phyloP scores from a whole-genome alignment of 2,797 vertebrate species.

The Acrossocheilus fasciatus region DNA sequence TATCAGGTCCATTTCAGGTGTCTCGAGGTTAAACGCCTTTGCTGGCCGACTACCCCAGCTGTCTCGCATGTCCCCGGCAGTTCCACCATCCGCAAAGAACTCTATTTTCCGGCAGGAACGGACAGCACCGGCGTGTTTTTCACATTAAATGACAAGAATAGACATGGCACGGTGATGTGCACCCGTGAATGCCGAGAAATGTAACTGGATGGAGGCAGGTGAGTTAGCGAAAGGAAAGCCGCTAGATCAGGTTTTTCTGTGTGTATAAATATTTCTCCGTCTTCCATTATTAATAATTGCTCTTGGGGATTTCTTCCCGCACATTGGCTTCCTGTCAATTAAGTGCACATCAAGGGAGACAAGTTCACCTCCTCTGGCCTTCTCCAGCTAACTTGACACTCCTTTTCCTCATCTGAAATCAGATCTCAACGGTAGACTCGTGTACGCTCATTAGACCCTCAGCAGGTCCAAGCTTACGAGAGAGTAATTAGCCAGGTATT shows the following conservation, averaged over 20 bases:
- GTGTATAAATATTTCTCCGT: slow-evolving; percentile 67
- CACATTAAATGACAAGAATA: slow-evolving; percentile 9
- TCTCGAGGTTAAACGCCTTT: slow-evolving; percentile 31
- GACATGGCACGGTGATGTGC: neutral
- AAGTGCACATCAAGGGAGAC: slow-evolving; percentile 78
- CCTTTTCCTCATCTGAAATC: slow-evolving; percentile 70
- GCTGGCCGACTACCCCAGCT: neutral
- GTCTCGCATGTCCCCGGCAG: slow-evolving; percentile 6
- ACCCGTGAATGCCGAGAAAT: slow-evolving; percentile 22
- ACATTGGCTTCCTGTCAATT: slow-evolving; percentile 77
- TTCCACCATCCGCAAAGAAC: neutral
- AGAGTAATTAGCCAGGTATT: slow-evolving; percentile 80
- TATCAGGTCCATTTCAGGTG: slow-evolving; percentile 28
- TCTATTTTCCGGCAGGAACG: slow-evolving; percentile 23
- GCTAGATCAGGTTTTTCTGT: slow-evolving; percentile 62
- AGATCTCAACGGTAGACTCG: slow-evolving; percentile 81
- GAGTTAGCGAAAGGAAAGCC: slow-evolving; percentile 63
- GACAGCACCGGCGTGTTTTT: neutral
- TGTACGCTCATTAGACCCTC: slow-evolving; percentile 83
- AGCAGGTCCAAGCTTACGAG: slow-evolving; percentile 75
- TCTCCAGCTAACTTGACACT: slow-evolving; percentile 61
- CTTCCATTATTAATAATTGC: slow-evolving; percentile 79
- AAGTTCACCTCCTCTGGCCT: slow-evolving; percentile 74
- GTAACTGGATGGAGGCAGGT: slow-evolving; percentile 67
- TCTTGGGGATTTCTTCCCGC: slow-evolving; percentile 69